Conservation (phyloP, 1,140 invertebrate species). For the Dufourea novaeangliae region DNA sequence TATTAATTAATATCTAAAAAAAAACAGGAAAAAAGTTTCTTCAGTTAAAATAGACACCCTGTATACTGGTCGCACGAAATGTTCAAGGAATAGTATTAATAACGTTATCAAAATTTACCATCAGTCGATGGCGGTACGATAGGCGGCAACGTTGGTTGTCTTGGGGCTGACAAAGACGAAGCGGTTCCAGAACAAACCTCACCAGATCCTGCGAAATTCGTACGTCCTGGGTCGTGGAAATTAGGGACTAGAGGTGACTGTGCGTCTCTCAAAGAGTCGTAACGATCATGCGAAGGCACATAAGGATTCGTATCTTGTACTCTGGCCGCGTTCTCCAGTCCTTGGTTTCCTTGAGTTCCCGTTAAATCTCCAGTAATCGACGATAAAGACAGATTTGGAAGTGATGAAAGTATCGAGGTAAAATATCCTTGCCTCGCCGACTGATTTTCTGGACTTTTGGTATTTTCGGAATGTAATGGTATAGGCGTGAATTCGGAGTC, state of each 20-base stretch:
- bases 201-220: constrained; percentile 37
- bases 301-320: constrained; percentile 42
- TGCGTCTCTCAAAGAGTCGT: constrained; percentile 26
- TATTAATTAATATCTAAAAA: no score
- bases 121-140: constrained; percentile 44
- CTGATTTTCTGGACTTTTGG: constrained; percentile 55
- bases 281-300: constrained; percentile 30
- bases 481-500: constrained; percentile 28
- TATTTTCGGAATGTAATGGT: constrained; percentile 24
- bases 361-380: constrained; percentile 63
- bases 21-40: no score
- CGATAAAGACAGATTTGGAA: constrained; percentile 75
- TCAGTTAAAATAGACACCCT: no score
- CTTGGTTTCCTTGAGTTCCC: constrained; percentile 36
- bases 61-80: no score
- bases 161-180: constrained; percentile 4
- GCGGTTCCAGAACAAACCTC: constrained; percentile 25
- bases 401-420: constrained; percentile 76
- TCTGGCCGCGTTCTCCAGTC: constrained; percentile 6
- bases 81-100: no score
- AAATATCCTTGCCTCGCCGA: constrained; percentile 73
- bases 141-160: constrained; percentile 30
- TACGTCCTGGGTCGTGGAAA: constrained; percentile 42
- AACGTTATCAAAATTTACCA: constrained; percentile 48
- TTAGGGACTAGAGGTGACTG: constrained; percentile 43